Base-by-base conservation (phyloP, 2,113 vertebrate species). In the Lophochroa leadbeateri region DNA sequence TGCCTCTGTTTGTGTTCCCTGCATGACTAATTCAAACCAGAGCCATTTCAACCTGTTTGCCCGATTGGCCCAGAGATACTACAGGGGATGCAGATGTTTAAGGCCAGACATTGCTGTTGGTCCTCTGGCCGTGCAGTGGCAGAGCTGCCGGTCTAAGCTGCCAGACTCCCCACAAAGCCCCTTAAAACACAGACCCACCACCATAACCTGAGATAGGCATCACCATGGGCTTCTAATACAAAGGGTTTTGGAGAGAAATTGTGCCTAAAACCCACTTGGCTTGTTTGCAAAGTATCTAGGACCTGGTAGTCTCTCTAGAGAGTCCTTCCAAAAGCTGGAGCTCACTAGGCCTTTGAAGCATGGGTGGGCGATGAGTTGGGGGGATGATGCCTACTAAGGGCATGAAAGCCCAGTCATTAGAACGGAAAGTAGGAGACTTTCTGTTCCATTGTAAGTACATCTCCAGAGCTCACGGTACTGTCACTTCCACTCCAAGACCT, bases 311-410 rank as follows among this genome's bases (percentile, higher is more conserved):
- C n/a, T 46, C 35, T 87, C 60, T 5, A 9, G 41, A 69, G 43
- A 4, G 29, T 69, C 23, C 28, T 17, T 55, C 77, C 1, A 2
- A 68, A 39, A 25, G 6, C 58, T 60, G 47, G 25, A 20, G 5
- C 28, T 90, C 43, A 15, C 0, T 71, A 16, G 0, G 78, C 19
- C 19, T 64, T 60, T 41, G 57, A 68, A 82, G 57, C 37, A 10
- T 3, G 20, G 31, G 19, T 3, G 1, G 33, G n/a, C 8, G 2
- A n/a, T 0, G 1, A 53, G n/a, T 17, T 63, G 65, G 37, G 37
- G 79, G 46, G 18, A 7, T n/a, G 46, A 28, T 47, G 27, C 27
- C 31, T 47, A 3, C 27, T 58, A 2, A 12, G 71, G 41, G 35
- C 33, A 49, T 46, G 39, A 31, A 63, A 90, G 69, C 33, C 47